Evolutionary conservation across 2,113 vertebrate species (phyloP).

Genomic region (Pipa parva): DNA sequence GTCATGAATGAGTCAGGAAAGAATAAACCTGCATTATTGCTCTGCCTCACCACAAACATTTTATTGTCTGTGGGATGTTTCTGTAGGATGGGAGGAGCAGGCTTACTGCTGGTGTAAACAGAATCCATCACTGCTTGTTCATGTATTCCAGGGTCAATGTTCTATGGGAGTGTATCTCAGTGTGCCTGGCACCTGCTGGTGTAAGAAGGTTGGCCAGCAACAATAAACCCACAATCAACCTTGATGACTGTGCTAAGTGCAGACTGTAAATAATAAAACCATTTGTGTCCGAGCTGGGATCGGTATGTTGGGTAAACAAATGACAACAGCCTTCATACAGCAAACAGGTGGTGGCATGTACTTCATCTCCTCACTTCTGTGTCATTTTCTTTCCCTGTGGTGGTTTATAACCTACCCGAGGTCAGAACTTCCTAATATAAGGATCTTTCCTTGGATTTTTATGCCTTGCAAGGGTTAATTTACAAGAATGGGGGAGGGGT

Average conservation of each 20-base stretch:
- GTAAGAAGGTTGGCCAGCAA: slow-evolving; percentile 60
- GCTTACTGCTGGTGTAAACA: slow-evolving; percentile 55
- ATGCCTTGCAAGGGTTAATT: too few species aligned
- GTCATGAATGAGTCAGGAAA: slow-evolving; percentile 66
- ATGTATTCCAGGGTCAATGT: slow-evolving; percentile 56
- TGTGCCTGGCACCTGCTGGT: slow-evolving; percentile 76
- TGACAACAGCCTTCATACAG: slow-evolving; percentile 41
- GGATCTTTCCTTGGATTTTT: too few species aligned
- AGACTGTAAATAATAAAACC: slow-evolving; percentile 59
- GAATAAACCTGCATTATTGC: slow-evolving; percentile 64
- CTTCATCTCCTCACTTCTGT: rapidly evolving
- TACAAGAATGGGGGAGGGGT: too few species aligned
- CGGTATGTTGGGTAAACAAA: slow-evolving; percentile 47
- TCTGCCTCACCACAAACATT: slow-evolving; percentile 64
- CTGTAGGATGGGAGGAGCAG: slow-evolving; percentile 51
- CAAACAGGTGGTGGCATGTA: slow-evolving; percentile 42
- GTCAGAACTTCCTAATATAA: too few species aligned
- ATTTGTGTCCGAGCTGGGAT: slow-evolving; percentile 49
- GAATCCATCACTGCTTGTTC: slow-evolving; percentile 58
- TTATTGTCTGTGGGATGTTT: slow-evolving; percentile 67
- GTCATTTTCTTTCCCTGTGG: slow-evolving; percentile 26
- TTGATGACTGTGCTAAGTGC: slow-evolving; percentile 55
- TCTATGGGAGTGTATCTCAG: slow-evolving; percentile 58
- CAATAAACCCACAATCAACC: slow-evolving; percentile 52
- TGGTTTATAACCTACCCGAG: slow-evolving; percentile 8